Conservation (phyloP, 2,113 vertebrate species). For the Varanus salvator region DNA sequence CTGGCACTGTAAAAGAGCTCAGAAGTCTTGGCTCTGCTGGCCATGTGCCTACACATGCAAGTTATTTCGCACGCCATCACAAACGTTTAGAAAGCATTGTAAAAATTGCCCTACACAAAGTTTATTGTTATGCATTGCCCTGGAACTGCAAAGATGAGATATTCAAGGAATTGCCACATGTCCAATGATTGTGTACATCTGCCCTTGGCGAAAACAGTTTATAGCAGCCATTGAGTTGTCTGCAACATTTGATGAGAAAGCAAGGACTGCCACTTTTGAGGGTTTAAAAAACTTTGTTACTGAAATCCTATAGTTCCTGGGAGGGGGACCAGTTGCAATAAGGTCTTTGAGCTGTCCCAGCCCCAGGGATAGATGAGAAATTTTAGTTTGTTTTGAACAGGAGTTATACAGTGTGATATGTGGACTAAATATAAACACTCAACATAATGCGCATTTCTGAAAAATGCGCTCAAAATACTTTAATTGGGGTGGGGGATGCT, state of each 20-base stretch:
- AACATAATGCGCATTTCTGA: no score
- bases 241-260: background rate
- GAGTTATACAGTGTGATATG: no score
- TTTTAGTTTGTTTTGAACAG: no score
- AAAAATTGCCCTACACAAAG: background rate
- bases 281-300: background rate
- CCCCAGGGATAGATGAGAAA: no score
- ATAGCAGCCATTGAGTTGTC: background rate
- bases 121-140: no score
- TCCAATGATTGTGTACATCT: background rate
- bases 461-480: no score
- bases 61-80: background rate
- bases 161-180: background rate
- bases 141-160: background rate
- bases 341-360: no score
- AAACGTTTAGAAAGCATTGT: background rate
- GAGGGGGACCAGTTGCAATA: no score
- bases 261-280: background rate
- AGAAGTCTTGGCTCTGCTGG: background rate
- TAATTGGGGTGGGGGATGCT: no score
- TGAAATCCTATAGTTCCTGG: background rate
- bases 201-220: background rate
- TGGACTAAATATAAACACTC: no score
- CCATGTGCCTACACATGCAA: background rate
- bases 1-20: constrained; percentile 2